Base-by-base conservation (phyloP, 2,888 invertebrate species). In the Microdon myrmicae region DNA sequence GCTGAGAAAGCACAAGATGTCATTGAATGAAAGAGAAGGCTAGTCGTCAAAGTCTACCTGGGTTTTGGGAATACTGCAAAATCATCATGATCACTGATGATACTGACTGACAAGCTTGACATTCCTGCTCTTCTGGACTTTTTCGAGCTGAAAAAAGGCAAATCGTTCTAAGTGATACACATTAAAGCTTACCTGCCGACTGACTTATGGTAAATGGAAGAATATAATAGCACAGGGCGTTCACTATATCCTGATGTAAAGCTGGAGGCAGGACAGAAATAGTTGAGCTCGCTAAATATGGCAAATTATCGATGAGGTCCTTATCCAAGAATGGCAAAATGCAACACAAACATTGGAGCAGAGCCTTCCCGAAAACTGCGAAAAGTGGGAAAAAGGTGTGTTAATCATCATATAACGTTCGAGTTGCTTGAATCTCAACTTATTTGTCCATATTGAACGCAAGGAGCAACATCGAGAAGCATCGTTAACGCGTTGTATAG, bases 51-150 rank as follows among this genome's bases (percentile, higher is more conserved):
- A 17, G 3, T 31, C 17, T 77, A 92, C 94, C 90, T 73, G 94
- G 90, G 81, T 95, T 95, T 67, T 86, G 90, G 1, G 96, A 94
- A 78, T 97, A 96, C 77, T 98, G 97, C 75, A 98, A 91, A 19
- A 98, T 92, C 88, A 97, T 91, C 92, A 98, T 96, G 56, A 99
- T 87, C 48, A 98, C 93, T 23, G 96, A 92, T 0, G 95, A 90
- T 3, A 94, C 89, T 2, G 92, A 92, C 74, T 92, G 92, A 59
- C 90, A 90, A 7, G 91, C 90, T 70, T 89, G 88, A 70, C 87
- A 89, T 73, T 91, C 90, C 67, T 87, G 85, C 72, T 88, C 86
- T n/a, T 88, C 87, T 3, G 84, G 79, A 67, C 84, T 87, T 71
- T 86, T 86, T 31, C 91, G 86, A 8, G 87, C 90, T 90, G 69